phyloP scores from a whole-genome alignment of 2,797 vertebrate species.

The Rhynchotus rufescens region DNA sequence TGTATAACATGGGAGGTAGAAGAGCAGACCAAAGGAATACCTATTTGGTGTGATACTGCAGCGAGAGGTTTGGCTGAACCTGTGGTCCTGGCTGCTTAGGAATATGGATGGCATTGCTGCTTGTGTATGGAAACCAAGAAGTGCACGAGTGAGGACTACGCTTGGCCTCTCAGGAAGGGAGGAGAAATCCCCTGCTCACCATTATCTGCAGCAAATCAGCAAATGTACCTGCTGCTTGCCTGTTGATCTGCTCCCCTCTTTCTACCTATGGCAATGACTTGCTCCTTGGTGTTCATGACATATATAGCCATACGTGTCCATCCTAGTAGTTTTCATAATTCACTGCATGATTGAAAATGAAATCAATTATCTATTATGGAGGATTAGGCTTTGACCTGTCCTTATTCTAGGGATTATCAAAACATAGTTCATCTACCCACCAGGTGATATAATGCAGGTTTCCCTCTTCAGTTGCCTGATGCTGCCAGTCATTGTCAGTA shows the following conservation, averaged over 20 bases:
- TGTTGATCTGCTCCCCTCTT: background rate
- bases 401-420: background rate
- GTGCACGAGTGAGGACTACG: background rate
- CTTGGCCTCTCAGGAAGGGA: background rate
- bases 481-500: background rate
- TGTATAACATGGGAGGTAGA: background rate
- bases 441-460: background rate
- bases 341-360: background rate
- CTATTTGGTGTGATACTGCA: background rate
- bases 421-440: background rate
- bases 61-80: rapidly evolving
- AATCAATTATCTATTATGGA: background rate
- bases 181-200: background rate
- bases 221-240: background rate
- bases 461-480: background rate
- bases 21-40: background rate
- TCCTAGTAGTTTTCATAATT: background rate
- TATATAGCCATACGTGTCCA: background rate
- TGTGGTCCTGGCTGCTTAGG: background rate
- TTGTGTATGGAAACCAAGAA: rapidly evolving
- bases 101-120: background rate
- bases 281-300: background rate
- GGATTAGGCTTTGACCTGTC: background rate
- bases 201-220: background rate
- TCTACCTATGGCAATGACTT: background rate